A percentile compares a stretch with the other conserved stretches of the same genome.
Evolutionary conservation across 2,888 invertebrate species (phyloP).

Genomic region (Lasioglossum villosulum): DNA sequence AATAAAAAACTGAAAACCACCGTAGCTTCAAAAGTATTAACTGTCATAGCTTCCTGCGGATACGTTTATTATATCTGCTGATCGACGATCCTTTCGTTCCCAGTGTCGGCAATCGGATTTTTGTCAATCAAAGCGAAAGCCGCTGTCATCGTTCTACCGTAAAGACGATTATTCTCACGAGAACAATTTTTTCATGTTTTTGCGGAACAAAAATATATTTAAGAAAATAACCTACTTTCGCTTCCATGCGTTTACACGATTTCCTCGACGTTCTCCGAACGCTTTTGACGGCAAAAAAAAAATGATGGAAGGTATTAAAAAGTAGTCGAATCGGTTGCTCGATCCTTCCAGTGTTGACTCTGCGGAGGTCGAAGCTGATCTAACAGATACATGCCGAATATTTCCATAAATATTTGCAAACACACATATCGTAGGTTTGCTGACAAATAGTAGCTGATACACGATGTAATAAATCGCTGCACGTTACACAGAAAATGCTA

Average conservation of each 20-base stretch:
- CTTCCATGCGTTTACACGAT: no score
- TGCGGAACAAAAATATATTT: no score
- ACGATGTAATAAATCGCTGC: slow-evolving; percentile 3
- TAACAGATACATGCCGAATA: background rate
- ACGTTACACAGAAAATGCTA: slow-evolving; percentile 1
- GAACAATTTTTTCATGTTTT: no score
- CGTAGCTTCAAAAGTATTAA: background rate
- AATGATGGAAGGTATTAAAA: background rate
- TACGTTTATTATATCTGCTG: background rate
- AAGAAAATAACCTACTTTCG: no score
- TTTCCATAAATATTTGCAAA: slow-evolving; percentile 6
- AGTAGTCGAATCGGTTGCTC: background rate
- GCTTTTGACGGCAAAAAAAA: background rate
- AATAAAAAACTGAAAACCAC: background rate
- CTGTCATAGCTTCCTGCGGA: background rate
- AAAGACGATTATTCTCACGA: no score
- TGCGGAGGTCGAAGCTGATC: background rate
- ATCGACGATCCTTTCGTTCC: background rate
- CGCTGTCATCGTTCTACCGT: no score
- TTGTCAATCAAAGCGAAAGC: background rate
- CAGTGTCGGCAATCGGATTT: background rate
- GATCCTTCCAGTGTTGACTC: background rate
- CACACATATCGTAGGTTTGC: background rate
- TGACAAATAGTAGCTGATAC: background rate
- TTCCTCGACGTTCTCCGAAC: background rate